Base-by-base conservation (phyloP, 2,797 vertebrate species). In the Syngnathus rostellatus region DNA sequence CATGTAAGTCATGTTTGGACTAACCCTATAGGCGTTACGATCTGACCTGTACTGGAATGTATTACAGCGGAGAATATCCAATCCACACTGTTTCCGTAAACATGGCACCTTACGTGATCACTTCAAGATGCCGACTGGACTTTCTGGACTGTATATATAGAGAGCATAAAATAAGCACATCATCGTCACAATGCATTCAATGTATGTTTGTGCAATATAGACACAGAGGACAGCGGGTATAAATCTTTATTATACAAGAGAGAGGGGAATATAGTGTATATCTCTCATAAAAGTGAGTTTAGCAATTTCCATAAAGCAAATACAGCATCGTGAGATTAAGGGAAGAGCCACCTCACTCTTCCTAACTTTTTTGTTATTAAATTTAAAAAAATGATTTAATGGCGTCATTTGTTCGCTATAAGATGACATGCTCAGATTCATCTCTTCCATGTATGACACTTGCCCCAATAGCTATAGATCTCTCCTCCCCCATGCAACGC, bases 101-200 rank as follows among this genome's bases (percentile, higher is more conserved):
- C 81, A 80, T 39, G 38, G 73, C 73, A 66, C 68, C 72, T 82
- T 82, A 78, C 82, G 75, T 83, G 87, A 89, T 88, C 80, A 79
- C 82, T 83, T 68, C 73, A 82, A 72, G 78, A 79, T 82, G 76
- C 79, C 71, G 71, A 85, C 80, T 75, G 79, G 72, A 79, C 85
- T 74, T 81, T 77, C 75, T 72, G 83, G 79, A 85, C 71, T 16
- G 14, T 10, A 54, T 10, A 25, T 8, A 9, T 31, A 25, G 6
- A 17, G 6, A 57, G 89, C 84, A 81, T 85, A 91, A 87, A 89
- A 89, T 86, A 81, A 48, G 79, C 90, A 46, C 16, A 90, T 89
- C 88, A 90, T 89, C 31, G 31, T 31, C 84, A 90, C 87, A 91
- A 62, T 14, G 60, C 40, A 23, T 43, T 23, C 59, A 43, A 21